Evolutionary conservation across 2,113 vertebrate species (phyloP).

Genomic region (Nycticebus coucang): DNA sequence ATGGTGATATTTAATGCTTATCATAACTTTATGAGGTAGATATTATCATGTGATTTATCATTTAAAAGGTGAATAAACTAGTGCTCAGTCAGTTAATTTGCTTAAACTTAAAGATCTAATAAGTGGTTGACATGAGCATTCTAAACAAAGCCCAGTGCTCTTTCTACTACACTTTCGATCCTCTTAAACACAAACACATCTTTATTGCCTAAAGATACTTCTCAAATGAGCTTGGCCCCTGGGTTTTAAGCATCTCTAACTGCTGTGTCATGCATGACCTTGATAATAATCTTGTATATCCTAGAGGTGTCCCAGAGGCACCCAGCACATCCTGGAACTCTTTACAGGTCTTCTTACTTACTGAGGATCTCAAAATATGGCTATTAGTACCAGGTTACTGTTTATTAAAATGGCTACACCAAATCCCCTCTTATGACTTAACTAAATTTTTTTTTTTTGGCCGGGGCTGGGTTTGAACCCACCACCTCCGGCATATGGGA

Average conservation of each 20-base stretch:
- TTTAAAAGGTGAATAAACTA: background rate
- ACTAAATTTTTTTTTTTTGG: background rate
- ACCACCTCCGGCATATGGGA: too few relatives aligned
- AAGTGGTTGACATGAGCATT: background rate
- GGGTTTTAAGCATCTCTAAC: background rate
- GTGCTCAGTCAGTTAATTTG: background rate
- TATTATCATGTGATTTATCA: background rate
- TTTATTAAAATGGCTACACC: background rate
- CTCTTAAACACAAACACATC: background rate
- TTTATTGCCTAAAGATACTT: background rate
- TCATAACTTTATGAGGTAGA: background rate
- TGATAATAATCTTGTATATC: background rate
- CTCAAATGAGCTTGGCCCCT: background rate
- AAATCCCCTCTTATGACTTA: background rate
- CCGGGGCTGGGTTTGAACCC: too few relatives aligned
- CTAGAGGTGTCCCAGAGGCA: background rate
- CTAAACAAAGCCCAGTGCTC: background rate
- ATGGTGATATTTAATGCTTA: background rate
- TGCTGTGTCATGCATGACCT: background rate
- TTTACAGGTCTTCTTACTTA: background rate
- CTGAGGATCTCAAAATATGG: background rate
- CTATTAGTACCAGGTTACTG: background rate
- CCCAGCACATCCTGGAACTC: background rate
- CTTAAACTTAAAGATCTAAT: background rate
- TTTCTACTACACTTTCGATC: background rate